Base-by-base conservation (phyloP, 2,797 vertebrate species). In the Cossypha heuglini region DNA sequence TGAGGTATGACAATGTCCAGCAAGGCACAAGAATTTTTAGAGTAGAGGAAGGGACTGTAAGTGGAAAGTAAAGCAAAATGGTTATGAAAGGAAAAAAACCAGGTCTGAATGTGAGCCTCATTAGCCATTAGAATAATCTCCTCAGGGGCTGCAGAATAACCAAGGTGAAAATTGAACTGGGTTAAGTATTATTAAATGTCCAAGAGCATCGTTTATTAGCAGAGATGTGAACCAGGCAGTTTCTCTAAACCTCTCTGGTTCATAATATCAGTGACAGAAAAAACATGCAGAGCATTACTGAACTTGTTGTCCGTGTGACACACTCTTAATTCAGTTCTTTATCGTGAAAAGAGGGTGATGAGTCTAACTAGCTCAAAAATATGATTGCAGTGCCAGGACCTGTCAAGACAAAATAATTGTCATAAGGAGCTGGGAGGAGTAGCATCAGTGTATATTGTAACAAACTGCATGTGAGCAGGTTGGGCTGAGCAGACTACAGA, bases 371-470 rank as follows among this genome's bases (percentile, higher is more conserved):
- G 31, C 66, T 91, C 86, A 76, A 64, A 94, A 94, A 81, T 52
- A 61, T 4, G 15, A 90, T 43, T 90, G 72, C 82, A 82, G 37
- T 8, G 9, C 82, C 85, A 94, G 87, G 54, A 76, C 59, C 38
- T 75, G 49, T 86, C 77, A 77, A 62, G 31, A 48, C 77, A 82
- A 96, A 95, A 87, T 89, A 93, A 88, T 86, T 88, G 84, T 25
- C 16, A 13, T 62, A 49, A 78, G 76, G 37, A 46, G 69, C 37
- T 58, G 45, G 71, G 61, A 86, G 61, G 46, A 66, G 69, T 89
- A 73, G 52, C 52, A 51, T 91, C 31, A 40, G 9, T 81, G 52
- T 86, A 26, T 69, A 13, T 57, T 77, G 48, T 88, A 25, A 77
- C 59, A 35, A 64, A 61, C 74, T 75, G 82, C 54, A 46, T 49